These are phyloP conservation scores for Cynopterus brachyotis DNA, from an alignment of 2,113 vertebrate genomes.

Conservation along the genomic window DNA sequence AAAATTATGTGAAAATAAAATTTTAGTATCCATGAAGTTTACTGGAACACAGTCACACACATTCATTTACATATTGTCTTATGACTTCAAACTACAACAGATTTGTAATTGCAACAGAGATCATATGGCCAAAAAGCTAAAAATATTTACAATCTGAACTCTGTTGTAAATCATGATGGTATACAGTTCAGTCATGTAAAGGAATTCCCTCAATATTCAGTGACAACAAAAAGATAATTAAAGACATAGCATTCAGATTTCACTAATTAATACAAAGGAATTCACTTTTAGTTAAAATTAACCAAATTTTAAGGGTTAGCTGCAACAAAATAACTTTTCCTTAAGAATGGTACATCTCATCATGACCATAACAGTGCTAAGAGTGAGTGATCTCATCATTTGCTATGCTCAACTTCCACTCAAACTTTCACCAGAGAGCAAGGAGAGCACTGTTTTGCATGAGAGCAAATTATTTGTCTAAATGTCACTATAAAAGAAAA, in stretches of 20 bases:
- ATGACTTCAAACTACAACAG: neutral
- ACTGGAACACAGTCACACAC: neutral
- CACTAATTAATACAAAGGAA: neutral
- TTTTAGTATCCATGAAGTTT: neutral
- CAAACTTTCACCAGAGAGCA: neutral
- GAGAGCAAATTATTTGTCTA: neutral
- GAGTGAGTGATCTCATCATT: neutral
- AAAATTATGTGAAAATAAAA: neutral
- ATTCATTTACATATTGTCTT: neutral
- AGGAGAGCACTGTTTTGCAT: neutral
- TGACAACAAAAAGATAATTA: constrained; percentile 16
- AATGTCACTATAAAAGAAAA: neutral
- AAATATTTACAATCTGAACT: neutral
- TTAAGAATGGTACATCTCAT: neutral
- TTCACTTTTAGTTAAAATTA: neutral
- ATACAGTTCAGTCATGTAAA: neutral
- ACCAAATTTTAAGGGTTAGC: neutral
- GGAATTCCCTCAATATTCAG: neutral
- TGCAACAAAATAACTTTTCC: neutral
- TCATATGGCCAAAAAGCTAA: neutral
- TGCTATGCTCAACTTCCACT: neutral
- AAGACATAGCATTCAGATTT: neutral
- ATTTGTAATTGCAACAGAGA: neutral
- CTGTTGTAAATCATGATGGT: neutral
- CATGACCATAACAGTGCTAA: neutral